Evolutionary conservation across 1,140 invertebrate genomes (phyloP), one percentile per base, ranked within the genome.

Genomic region (Tachypleus tridentatus): DNA sequence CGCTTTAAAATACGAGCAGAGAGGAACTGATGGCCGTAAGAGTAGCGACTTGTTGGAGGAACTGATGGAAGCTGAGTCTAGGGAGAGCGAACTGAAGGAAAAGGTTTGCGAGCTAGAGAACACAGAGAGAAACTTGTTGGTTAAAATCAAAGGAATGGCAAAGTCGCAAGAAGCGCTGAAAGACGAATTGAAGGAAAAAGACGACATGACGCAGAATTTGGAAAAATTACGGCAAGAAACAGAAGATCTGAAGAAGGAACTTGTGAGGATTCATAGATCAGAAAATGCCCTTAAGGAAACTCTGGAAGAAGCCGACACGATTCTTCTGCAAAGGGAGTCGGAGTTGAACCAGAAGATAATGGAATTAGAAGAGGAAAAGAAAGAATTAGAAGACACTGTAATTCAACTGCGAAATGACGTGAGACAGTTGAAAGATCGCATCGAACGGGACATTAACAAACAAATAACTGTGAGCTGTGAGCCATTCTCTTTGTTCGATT

Each of bases 261-360:
- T 78, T 7, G 72, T 75, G 57, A 76, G 77, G 61, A 63, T 77
- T 53, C 75, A 77, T 65, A 68, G 69, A 10, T 70, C 70, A 3
- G 73, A 74, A 64, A 67, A 61, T 51, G 63, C 67, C 53, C 64
- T 75, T 48, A 62, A 65, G 54, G 67, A 70, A 10, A 66, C 72
- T 10, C 63, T 74, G 9, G 64, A 72, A n/a, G 67, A 72, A 50
- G 66, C 70, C 5, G 70, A 72, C 54, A 64, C 60, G 9, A 63
- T 69, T 49, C 50, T 69, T 9, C 59, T 62, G 7, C 72, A 71
- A 9, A 69, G 47, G 69, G 70, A 70, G 49, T 29, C 47, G 8
- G 62, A 67, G 9, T 51, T 70, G 64, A 52, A 61, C 10, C 57
- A 51, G 49, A 65, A 64, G 49, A 63, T 67, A 10, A 59, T 54